Percentiles rank a stretch among this genome's conserved stretches.
These are phyloP conservation scores for Egretta garzetta DNA, from an alignment of 2,113 vertebrate genomes.

Conservation along the genomic window DNA sequence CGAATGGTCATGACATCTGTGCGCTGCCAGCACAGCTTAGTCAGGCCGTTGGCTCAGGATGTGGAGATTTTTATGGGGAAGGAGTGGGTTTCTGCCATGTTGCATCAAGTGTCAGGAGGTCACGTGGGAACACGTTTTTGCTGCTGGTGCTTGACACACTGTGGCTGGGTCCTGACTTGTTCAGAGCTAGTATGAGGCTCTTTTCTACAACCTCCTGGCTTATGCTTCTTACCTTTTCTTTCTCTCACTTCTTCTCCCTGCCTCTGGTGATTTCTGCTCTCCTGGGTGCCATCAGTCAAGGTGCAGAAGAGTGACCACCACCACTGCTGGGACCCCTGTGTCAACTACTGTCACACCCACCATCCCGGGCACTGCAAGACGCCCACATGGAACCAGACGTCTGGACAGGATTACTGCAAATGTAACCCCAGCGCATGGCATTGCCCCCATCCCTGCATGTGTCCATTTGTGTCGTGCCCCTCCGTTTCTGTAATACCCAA, in stretches of 20 bases:
- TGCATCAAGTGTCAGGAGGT: not conserved
- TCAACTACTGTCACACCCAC: slow-evolving; percentile 88
- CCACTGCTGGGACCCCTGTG: slow-evolving; percentile 90
- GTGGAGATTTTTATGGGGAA: not conserved
- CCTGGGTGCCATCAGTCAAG: slow-evolving; percentile 81
- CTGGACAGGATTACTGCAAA: slow-evolving; percentile 89
- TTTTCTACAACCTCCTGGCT: not conserved
- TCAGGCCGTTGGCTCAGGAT: not conserved
- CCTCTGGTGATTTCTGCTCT: not conserved
- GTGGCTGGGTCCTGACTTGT: not conserved
- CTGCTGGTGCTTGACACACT: not conserved
- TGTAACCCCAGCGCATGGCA: slow-evolving; percentile 72
- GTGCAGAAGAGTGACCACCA: slow-evolving; percentile 92
- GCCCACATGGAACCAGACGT: slow-evolving; percentile 84
- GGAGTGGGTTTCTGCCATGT: not conserved
- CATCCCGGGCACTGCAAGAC: slow-evolving; percentile 86
- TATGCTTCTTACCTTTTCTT: not conserved
- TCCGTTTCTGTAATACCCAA: not conserved
- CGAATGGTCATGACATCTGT: not conserved
- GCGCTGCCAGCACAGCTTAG: not conserved
- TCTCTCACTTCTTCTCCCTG: not conserved
- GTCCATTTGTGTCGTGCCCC: not conserved
- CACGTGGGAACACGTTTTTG: accelerated
- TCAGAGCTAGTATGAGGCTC: not conserved
- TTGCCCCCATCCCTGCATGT: not conserved